Percentiles rank a stretch among this genome's conserved stretches.
phyloP scores from a whole-genome alignment of 2,888 invertebrate species.

The Deilephila elpenor region DNA sequence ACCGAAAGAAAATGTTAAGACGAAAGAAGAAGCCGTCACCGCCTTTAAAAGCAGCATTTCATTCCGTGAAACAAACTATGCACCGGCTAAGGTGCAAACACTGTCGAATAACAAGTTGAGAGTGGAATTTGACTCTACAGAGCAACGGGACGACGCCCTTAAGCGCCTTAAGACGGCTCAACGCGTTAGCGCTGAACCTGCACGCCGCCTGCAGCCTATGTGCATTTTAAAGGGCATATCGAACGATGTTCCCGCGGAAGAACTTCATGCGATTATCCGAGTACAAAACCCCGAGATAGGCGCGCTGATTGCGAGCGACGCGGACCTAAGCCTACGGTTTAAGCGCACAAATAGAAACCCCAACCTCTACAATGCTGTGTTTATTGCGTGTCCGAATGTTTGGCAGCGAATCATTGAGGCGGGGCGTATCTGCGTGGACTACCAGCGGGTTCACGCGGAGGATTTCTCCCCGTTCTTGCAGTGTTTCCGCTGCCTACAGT shows the following conservation, averaged over 20 bases:
- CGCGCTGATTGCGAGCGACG: no score
- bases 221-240: conserved; percentile 32
- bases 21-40: not conserved
- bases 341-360: conserved; percentile 18
- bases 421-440: conserved; percentile 33
- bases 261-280: not conserved
- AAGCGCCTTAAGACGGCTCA: not conserved
- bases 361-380: conserved; percentile 31
- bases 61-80: not conserved
- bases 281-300: conserved; percentile 4
- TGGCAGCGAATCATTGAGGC: conserved; percentile 22
- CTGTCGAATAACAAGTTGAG: conserved; percentile 30
- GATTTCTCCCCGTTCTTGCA: conserved; percentile 37
- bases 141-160: conserved; percentile 20
- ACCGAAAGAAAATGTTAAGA: conserved; percentile 27
- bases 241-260: not conserved
- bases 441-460: conserved; percentile 31
- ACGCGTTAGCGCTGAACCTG: conserved; percentile 23
- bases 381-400: conserved; percentile 13
- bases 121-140: conserved; percentile 26
- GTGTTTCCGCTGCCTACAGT: conserved; percentile 38
- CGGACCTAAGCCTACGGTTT: not conserved
- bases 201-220: conserved; percentile 32
- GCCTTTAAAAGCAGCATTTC: not conserved
- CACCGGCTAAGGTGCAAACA: conserved; percentile 1